These are phyloP conservation scores for Leptinotarsa defecta DNA, from an alignment of 1,140 invertebrate genomes.

Conservation along the genomic window DNA sequence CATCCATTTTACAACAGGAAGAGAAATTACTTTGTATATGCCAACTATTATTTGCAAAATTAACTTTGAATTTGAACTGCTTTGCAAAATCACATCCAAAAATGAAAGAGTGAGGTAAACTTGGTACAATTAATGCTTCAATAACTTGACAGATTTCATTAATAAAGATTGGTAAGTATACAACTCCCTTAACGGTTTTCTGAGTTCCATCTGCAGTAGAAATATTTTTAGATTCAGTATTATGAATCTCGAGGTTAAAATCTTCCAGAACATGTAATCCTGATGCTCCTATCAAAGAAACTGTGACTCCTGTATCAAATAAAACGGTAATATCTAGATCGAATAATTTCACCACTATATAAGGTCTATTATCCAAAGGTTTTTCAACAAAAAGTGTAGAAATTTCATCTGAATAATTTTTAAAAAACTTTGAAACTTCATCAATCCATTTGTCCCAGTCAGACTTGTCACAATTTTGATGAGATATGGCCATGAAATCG, in stretches of 20 bases:
- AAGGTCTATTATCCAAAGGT: conserved; percentile 20
- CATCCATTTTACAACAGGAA: not conserved
- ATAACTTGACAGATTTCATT: not conserved
- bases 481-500: not conserved
- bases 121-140: not conserved
- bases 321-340: not conserved
- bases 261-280: not conserved
- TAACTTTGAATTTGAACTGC: conserved; percentile 1
- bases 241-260: not conserved
- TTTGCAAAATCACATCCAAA: conserved; percentile 5
- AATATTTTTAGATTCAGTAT: not conserved
- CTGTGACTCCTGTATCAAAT: not conserved
- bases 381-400: conserved; percentile 14
- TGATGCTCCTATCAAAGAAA: not conserved
- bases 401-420: conserved; percentile 7
- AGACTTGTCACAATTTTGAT: not conserved
- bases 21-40: not conserved
- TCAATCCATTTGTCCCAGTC: not conserved
- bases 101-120: not conserved
- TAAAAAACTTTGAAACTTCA: not conserved
- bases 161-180: not conserved
- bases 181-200: not conserved
- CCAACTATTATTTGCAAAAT: conserved; percentile 16
- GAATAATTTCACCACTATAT: not conserved
- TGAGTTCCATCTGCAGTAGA: conserved; percentile 4